phyloP scores from a whole-genome alignment of 2,888 invertebrate genomes.

The Cepaea hortensis region DNA sequence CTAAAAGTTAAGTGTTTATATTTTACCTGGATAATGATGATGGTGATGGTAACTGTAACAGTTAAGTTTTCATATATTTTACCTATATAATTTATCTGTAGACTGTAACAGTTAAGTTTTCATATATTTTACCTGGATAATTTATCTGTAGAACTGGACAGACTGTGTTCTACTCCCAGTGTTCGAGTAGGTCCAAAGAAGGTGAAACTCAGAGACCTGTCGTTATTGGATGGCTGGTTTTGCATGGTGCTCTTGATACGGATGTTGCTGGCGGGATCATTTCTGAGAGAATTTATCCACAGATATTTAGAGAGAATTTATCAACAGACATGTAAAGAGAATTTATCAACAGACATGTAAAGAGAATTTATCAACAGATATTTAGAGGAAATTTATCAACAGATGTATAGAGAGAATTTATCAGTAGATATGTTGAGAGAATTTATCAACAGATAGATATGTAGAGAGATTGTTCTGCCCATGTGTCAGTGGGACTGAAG shows the following conservation, averaged over 20 bases:
- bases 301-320: too few relatives aligned
- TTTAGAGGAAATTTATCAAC: too few relatives aligned
- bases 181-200: conserved; percentile 17
- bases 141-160: conserved; percentile 14
- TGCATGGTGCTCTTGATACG: conserved; percentile 11
- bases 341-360: too few relatives aligned
- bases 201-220: conserved; percentile 7
- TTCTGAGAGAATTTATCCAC: background rate
- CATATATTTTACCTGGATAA: background rate
- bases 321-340: too few relatives aligned
- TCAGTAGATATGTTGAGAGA: background rate
- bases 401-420: background rate
- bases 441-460: too few relatives aligned
- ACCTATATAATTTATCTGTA: background rate
- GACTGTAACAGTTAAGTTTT: background rate
- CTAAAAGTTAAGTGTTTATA: too few relatives aligned
- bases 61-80: background rate
- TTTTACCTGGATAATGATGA: too few relatives aligned
- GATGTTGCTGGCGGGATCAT: conserved; percentile 28
- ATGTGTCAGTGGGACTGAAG: too few relatives aligned
- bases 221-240: background rate
- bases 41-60: too few relatives aligned
- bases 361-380: too few relatives aligned
- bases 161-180: conserved; percentile 30
- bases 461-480: too few relatives aligned